Evolutionary conservation across 2,113 vertebrate species (phyloP), one percentile per base, ranked within the genome.

Genomic region (Hylia prasina): DNA sequence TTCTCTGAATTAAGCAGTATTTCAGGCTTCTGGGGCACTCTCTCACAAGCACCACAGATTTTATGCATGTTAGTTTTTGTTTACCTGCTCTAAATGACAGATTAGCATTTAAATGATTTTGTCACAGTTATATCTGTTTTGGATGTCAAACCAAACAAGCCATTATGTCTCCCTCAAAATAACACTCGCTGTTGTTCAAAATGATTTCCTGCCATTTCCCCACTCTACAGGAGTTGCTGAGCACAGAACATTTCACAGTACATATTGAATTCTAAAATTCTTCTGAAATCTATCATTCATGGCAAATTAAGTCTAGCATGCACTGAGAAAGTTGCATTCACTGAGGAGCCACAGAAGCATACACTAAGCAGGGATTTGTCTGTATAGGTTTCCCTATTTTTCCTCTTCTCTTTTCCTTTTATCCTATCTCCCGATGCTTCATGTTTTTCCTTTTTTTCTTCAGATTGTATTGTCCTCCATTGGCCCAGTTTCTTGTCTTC

Each of bases 71-170:
- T 96, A 83, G 90, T 69, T 91, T 93, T 96, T 96, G 94, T 97
- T 97, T 94, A 96, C 94, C 72, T 25, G 3, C 76, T 93, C 82
- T 83, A 97, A 97, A 94, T 96, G 94, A 93, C 94, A 96, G 96
- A 95, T 96, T 94, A 96, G 89, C 91, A 96, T 96, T 94, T 92
- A 94, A 96, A 96, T 89, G 90, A 86, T 89, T 96, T 94, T 90
- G 87, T 95, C 25, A 15, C 42, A 72, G 60, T 88, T 96, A 65
- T 91, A 91, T 94, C 92, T 94, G 71, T 88, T 96, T 94, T 71
- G 75, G 82, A 94, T 96, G 95, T 95, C 94, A 96, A 96, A 92
- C 51, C 84, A 94, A 97, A 95, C 87, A 94, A 94, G 92, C 75
- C 79, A 75, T 97, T 93, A 93, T 87, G 79, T 93, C 80, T 95